Evolutionary conservation across 2,888 invertebrate genomes (phyloP).

Genomic region (Mylabris sibirica): DNA sequence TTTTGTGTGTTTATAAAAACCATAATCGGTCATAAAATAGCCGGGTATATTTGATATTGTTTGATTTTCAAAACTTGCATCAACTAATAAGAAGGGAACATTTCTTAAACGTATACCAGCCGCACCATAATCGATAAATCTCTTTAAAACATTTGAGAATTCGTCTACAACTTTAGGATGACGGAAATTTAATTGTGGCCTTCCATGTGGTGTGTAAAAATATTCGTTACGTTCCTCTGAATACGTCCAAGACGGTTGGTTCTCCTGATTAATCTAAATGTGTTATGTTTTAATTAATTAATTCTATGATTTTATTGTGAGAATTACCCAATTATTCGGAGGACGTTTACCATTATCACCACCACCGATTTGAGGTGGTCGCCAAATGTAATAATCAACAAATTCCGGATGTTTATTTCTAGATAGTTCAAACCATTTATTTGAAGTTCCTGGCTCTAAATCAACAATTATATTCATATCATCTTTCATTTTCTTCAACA

Average conservation of each 20-base stretch:
- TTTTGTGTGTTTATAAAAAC: conserved; percentile 70
- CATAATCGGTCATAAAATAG: conserved; percentile 65
- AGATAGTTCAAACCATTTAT: conserved; percentile 76
- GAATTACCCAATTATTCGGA: conserved; percentile 78
- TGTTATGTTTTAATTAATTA: conserved; percentile 15
- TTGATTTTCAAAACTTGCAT: conserved; percentile 65
- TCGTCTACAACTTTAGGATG: conserved; percentile 71
- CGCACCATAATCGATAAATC: conserved; percentile 79
- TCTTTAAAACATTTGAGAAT: conserved; percentile 72
- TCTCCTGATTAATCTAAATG: conserved; percentile 50
- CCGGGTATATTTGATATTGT: conserved; percentile 48
- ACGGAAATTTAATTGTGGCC: conserved; percentile 84
- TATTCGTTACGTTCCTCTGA: conserved; percentile 70
- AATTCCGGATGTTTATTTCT: conserved; percentile 67
- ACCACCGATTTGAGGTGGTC: conserved; percentile 58
- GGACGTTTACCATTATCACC: conserved; percentile 56
- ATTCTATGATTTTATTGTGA: too few relatives aligned
- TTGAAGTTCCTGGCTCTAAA: conserved; percentile 77
- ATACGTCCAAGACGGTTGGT: conserved; percentile 76
- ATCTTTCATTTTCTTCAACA: conserved; percentile 64
- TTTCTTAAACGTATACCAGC: conserved; percentile 81
- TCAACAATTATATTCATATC: conserved; percentile 74
- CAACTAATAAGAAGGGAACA: conserved; percentile 72
- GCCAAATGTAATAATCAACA: conserved; percentile 83
- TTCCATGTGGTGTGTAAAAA: conserved; percentile 81